These are phyloP conservation scores for Cheirogaleus major DNA, from an alignment of 2,797 vertebrate genomes.

Conservation along the genomic window DNA sequence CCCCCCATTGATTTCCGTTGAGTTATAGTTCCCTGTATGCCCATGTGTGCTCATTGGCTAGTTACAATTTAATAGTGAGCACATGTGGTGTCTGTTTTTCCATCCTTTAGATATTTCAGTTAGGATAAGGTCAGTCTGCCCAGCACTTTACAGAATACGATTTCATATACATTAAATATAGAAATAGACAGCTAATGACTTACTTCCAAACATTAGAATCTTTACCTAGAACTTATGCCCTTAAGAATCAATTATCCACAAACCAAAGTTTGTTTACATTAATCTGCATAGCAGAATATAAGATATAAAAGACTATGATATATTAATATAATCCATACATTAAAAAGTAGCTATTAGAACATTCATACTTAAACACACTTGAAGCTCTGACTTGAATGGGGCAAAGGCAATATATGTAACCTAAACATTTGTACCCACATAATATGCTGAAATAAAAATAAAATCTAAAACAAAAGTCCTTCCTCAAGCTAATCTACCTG, in stretches of 20 bases:
- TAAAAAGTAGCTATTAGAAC: constrained; percentile 37
- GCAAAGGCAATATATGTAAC: too few species aligned
- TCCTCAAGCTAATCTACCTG: not conserved
- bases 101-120: too few species aligned
- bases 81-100: too few species aligned
- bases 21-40: too few species aligned
- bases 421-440: too few species aligned
- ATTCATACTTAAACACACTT: not conserved
- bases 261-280: not conserved
- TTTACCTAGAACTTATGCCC: not conserved
- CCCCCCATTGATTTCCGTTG: too few species aligned
- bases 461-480: not conserved
- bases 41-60: too few species aligned
- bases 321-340: constrained; percentile 32
- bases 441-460: too few species aligned
- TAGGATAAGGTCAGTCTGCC: too few species aligned
- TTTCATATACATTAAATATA: constrained; percentile 15
- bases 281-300: not conserved
- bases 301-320: constrained; percentile 6
- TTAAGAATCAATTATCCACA: constrained; percentile 39
- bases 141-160: not conserved
- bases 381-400: too few species aligned
- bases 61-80: too few species aligned
- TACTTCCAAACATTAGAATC: constrained; percentile 26
- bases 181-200: not conserved